Evolutionary conservation across 2,113 vertebrate genomes (phyloP).

Genomic region (Machaerirhynchus nigripectus): DNA sequence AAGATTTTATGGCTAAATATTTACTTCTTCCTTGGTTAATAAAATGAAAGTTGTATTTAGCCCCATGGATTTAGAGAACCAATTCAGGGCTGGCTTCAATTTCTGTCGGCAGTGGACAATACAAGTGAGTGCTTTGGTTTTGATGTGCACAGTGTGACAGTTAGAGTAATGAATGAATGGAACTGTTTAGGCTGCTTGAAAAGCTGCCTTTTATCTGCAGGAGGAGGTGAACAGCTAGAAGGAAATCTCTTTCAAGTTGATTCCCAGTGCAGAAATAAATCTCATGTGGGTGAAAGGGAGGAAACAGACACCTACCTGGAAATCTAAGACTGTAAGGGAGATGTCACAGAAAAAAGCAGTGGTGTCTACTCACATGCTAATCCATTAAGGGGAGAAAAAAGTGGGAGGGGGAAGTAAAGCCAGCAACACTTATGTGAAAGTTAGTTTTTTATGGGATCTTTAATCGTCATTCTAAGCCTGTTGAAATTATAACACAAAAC

Average conservation of each 20-base stretch:
- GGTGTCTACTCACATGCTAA: neutral
- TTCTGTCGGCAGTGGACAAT: neutral
- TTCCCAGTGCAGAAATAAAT: constrained; percentile 36
- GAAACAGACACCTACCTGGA: constrained; percentile 48
- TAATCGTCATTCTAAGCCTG: neutral
- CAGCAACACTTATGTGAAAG: neutral
- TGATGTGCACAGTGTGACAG: neutral
- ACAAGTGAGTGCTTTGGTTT: neutral
- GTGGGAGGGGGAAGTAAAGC: neutral
- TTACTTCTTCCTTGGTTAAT: neutral
- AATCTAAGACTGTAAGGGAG: constrained; percentile 16
- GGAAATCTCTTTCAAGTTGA: constrained; percentile 12
- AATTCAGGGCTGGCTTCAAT: neutral
- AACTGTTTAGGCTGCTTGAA: constrained; percentile 6
- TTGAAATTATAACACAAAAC: neutral
- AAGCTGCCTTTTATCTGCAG: neutral
- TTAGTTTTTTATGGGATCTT: neutral
- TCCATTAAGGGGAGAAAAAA: neutral
- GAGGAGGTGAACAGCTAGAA: neutral
- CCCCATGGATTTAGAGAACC: neutral
- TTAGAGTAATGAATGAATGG: neutral
- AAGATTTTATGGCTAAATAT: neutral
- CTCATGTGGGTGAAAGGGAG: constrained; percentile 8
- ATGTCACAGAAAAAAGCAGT: neutral
- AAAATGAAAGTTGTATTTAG: neutral